A percentile compares a stretch with the other conserved stretches of the same genome.
phyloP scores from a whole-genome alignment of 2,888 invertebrate species.

The Spilarctia lutea region DNA sequence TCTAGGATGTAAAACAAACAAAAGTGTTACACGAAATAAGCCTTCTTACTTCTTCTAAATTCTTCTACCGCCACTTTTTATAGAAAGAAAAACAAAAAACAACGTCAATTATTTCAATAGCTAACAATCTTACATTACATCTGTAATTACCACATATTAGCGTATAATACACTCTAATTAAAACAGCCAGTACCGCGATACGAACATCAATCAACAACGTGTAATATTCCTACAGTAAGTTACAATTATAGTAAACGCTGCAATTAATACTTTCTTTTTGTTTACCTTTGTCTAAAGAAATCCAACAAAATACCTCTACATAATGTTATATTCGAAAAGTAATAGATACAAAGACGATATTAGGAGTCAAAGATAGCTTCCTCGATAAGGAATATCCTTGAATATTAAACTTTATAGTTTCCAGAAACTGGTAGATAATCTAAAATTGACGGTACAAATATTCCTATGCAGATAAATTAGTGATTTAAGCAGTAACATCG shows the following conservation, averaged over 20 bases:
- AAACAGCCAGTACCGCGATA: constrained; percentile 60
- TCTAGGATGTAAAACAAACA: neutral
- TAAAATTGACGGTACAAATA: no score
- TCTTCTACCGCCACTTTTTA: neutral
- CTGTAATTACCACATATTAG: constrained; percentile 71
- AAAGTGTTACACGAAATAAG: neutral
- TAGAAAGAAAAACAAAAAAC: neutral
- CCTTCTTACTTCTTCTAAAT: neutral
- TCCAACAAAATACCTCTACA: neutral
- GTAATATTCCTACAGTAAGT: constrained; percentile 58
- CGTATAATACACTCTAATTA: constrained; percentile 71
- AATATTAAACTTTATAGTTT: no score
- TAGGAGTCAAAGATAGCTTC: neutral
- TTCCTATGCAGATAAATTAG: no score
- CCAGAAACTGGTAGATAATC: no score
- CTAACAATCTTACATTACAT: constrained; percentile 43
- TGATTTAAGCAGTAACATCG: no score
- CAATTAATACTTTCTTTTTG: constrained; percentile 45
- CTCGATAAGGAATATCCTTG: no score
- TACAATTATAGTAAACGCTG: constrained; percentile 60
- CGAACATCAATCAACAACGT: constrained; percentile 72
- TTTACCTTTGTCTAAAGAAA: constrained; percentile 18
- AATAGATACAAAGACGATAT: neutral
- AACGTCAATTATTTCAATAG: constrained; percentile 1
- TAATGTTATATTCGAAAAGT: neutral